phyloP scores from a whole-genome alignment of 2,888 invertebrate genomes.

The Sympetrum striolatum region DNA sequence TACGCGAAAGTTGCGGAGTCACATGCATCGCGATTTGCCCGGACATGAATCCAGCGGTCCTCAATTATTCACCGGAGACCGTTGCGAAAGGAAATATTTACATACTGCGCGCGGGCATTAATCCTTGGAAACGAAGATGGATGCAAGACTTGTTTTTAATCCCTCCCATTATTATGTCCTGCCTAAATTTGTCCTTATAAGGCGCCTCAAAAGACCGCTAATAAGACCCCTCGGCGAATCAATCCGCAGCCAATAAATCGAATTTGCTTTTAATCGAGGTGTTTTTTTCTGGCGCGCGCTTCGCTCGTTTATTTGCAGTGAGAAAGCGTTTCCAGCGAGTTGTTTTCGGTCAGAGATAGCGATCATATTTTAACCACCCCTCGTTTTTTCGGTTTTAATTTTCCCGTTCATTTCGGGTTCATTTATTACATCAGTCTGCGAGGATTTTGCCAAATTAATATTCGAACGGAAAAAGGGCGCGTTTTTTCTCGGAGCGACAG shows the following conservation, averaged over 20 bases:
- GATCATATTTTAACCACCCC: not conserved
- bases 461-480: too few species aligned
- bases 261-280: not conserved
- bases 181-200: not conserved
- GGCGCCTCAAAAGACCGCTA: not conserved
- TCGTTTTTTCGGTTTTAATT: not conserved
- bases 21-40: not conserved
- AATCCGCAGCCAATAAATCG: not conserved
- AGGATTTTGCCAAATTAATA: too few species aligned
- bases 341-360: too few species aligned
- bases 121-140: not conserved
- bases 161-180: not conserved
- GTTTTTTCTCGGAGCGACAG: not conserved
- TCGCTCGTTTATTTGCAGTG: not conserved
- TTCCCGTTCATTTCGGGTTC: not conserved
- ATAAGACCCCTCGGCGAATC: not conserved
- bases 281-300: not conserved
- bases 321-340: not conserved
- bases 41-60: not conserved
- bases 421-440: too few species aligned
- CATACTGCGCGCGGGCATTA: not conserved
- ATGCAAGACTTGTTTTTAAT: not conserved
- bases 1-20: slow-evolving; percentile 20
- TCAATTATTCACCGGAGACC: not conserved
- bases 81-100: slow-evolving; percentile 10